Base-by-base conservation (phyloP, 1,140 invertebrate genomes). In the Colletes latitarsis region DNA sequence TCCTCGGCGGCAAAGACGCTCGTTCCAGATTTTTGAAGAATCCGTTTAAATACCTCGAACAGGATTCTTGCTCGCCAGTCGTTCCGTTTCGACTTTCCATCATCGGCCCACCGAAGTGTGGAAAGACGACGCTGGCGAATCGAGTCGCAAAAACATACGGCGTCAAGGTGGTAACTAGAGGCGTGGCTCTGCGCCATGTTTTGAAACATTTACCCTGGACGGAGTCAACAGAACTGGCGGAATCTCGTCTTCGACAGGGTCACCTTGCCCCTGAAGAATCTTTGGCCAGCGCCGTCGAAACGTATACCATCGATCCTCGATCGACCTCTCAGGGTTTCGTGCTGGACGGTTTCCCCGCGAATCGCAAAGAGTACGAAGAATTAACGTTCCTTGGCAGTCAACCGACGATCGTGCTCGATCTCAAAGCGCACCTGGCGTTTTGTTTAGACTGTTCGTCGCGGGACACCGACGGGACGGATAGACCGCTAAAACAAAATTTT, bases 81-180 rank as follows among this genome's bases (percentile, higher is more conserved):
- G 89, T 94, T 75, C 96, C 97, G 6, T 92, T 96, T 67, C 94
- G 96, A 83, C 94, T 98, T 39, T 96, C 96, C 52, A 93, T 98
- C 55, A 96, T 97, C 73, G 98, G 98, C 1, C 96, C 97, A 10
- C 96, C 97, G 58, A 97, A 97, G 93, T 96, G 96, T 49, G 98
- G 98, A 4, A 98, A 98, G 93, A 96, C 95, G 39, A 96, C 95
- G 14, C 92, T 98, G 39, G 92, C 94, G 17, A 80, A 90, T 58
- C 93, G 94, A 82, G 91, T 95, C 21, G 90, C 92, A 5, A 90
- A 90, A 55, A 93, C 91, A 46, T 94, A 94, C 81, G 93, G 93
- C 19, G 83, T 95, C 19, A 89, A 94, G 64, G 85, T 93, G 21
- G 89, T 95, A 62, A 94, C 93, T 9, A 92, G 91, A 83, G 94